Evolutionary conservation across 1,140 invertebrate genomes (phyloP).

Genomic region (Brevipalpus yothersi): DNA sequence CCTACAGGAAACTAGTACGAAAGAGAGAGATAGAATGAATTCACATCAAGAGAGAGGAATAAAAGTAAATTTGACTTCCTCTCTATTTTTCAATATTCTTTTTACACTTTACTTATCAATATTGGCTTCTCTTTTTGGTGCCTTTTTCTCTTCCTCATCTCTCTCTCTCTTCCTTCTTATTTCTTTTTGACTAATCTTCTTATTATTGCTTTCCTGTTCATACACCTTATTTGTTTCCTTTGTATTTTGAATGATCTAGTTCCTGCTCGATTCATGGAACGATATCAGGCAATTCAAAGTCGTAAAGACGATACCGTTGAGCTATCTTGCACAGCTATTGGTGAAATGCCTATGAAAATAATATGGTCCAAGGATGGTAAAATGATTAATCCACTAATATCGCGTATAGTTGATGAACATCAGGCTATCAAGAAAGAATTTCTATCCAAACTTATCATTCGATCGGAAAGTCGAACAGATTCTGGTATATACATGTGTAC

Average conservation of each 20-base stretch:
- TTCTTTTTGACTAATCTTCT: too few species aligned
- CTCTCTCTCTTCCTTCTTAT: too few species aligned
- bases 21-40: too few species aligned
- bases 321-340: slow-evolving; percentile 21
- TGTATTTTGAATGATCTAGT: neutral
- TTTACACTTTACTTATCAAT: too few species aligned
- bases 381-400: slow-evolving; percentile 17
- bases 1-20: too few species aligned
- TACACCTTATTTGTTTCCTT: neutral
- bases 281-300: slow-evolving; percentile 2
- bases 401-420: neutral
- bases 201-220: too few species aligned
- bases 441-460: slow-evolving; percentile 16
- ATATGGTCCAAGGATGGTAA: slow-evolving; percentile 47
- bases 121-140: too few species aligned
- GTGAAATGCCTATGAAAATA: slow-evolving; percentile 40
- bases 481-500: slow-evolving; percentile 22
- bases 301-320: slow-evolving; percentile 17
- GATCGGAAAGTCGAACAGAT: slow-evolving; percentile 17
- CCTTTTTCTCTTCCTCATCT: too few species aligned
- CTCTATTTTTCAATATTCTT: too few species aligned
- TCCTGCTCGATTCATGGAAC: neutral
- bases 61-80: too few species aligned
- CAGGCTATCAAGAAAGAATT: neutral
- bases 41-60: too few species aligned